Base-by-base conservation (phyloP, 1,140 invertebrate species). In the Zophobas atratus region DNA sequence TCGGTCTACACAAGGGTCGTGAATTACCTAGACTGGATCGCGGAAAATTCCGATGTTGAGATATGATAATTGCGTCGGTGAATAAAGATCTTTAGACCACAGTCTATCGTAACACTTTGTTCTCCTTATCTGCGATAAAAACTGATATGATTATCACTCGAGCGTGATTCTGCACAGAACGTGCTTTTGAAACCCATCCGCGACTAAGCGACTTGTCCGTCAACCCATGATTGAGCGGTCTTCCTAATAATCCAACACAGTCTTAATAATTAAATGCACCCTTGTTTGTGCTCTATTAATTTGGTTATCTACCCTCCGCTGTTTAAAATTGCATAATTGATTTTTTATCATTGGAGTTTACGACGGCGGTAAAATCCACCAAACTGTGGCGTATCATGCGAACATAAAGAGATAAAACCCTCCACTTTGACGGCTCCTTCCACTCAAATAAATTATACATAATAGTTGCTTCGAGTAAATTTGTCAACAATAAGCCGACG, bases 1-100 rank as follows among this genome's bases (percentile, higher is more conserved):
- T 87, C 88, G 4, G 89, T 88, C 0, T 91, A 89, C 79, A 89
- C 88, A 0, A 84, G 89, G 32, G 87, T 90, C 6, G 88, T 88
- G 67, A 75, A 82, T 2, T 87, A 88, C 76, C 78, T 89, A 20
- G 78, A 86, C 72, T 91, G 90, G 90, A 90, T 91, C 72, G 86
- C 84, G 70, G 81, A 86, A 6, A 83, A 88, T 53, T 88, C 88
- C 33, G 89, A 76, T 63, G 74, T 76, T 6, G 49, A 46, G 20
- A 51, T 51, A 51, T 20, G 20, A 20, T 20, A 20, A 20, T 20
- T 20, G 20, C 20, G 20, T 20, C 20, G 20, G 20, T 20, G 20
- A 20, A 20, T 20, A 20, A 20, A 20, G 20, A 20, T 20, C 20
- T 20, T 20, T 20, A 20, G 20, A 20, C 20, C 20, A 20, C 20